These are phyloP conservation scores for Mercenaria mercenaria DNA, from an alignment of 1,140 invertebrate genomes.

Conservation along the genomic window DNA sequence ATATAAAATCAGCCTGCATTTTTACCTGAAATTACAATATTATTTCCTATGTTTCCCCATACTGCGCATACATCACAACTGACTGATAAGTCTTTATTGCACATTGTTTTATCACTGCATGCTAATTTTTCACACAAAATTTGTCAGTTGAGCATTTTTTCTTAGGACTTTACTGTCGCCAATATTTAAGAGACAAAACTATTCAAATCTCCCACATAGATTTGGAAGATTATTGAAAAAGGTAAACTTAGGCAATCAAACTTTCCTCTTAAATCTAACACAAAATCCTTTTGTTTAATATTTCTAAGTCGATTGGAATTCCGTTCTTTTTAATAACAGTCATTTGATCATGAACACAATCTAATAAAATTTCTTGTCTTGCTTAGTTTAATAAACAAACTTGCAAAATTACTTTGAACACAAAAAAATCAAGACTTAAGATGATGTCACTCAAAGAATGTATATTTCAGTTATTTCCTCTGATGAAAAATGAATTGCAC, in stretches of 20 bases:
- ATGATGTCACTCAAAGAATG: too few relatives aligned
- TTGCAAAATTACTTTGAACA: not conserved
- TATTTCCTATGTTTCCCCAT: not conserved
- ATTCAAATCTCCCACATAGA: constrained; percentile 8
- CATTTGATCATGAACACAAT: not conserved
- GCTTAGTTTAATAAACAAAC: not conserved
- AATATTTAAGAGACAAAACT: not conserved
- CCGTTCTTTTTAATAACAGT: not conserved
- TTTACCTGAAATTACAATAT: not conserved
- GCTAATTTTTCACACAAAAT: constrained; percentile 5
- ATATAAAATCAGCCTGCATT: not conserved
- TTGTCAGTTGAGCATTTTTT: constrained; percentile 18
- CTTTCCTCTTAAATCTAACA: not conserved
- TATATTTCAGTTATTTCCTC: not conserved
- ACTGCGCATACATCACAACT: not conserved
- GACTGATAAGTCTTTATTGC: not conserved
- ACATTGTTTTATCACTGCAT: constrained; percentile 19
- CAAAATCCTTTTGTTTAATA: not conserved
- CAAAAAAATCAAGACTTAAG: not conserved
- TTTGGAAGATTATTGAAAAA: not conserved
- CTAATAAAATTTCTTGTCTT: not conserved
- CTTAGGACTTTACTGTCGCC: not conserved
- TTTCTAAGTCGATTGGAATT: not conserved
- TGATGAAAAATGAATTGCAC: not conserved
- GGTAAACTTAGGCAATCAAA: not conserved